Base-by-base conservation (phyloP, 2,797 vertebrate genomes). In the Microhierax caerulescens region DNA sequence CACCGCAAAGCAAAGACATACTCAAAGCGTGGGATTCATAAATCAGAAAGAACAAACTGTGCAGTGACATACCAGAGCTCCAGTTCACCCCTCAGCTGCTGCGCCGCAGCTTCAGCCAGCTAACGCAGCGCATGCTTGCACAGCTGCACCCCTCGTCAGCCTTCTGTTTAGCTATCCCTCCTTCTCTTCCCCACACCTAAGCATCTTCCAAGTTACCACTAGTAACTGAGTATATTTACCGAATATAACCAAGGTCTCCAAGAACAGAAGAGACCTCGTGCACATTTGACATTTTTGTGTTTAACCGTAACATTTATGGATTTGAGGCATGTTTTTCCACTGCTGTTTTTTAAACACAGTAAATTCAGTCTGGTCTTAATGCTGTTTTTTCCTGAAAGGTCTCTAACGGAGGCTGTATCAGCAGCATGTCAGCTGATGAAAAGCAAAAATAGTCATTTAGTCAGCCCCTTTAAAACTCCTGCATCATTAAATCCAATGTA, bases 191-290 rank as follows among this genome's bases (percentile, higher is more conserved):
- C 48, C 3, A 0, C 68, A 21, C 67, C 51, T 34, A 19, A 57
- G 27, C 9, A 36, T n/a, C 86, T 82, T 92, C 93, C 90, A 87
- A 72, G 95, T 92, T 92, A 85, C 90, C 92, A 74, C 45, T 91
- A 37, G 83, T 80, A 89, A 93, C 90, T 59, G 86, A 85, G 87
- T 89, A 14, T 75, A 85, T 88, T 93, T 91, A 82, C 86, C 2
- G 30, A 89, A 63, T 83, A 51, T 54, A 89, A 78, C 48, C 4
- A 0, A 95, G 45, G 83, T 51, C 69, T 93, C 85, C 85, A 81
- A 87, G 88, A 96, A 56, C 32, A 88, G 63, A 51, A 76, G 39
- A 63, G 68, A 63, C 23, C 64, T 61, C 68, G 8, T 24, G 72
- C 60, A 37, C 78, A 25, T 64, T 36, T 80, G 74, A 76, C 59